Percentiles rank a stretch among this genome's conserved stretches.
phyloP scores from a whole-genome alignment of 2,888 invertebrate species.

The Dicycla oo region DNA sequence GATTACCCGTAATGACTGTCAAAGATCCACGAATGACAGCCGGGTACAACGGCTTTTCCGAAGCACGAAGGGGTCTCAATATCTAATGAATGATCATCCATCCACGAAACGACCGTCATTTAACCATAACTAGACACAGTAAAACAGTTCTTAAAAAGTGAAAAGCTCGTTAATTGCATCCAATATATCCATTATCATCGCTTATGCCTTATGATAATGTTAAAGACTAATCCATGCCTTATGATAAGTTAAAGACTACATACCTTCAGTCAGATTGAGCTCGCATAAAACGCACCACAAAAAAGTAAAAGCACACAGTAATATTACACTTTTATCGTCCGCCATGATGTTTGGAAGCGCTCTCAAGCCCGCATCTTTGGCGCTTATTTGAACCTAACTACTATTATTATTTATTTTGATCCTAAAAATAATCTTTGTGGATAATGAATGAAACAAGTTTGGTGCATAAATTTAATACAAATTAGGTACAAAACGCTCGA shows the following conservation, averaged over 20 bases:
- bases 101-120: background rate
- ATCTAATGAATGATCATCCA: background rate
- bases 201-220: too few species aligned
- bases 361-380: background rate
- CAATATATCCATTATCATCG: too few species aligned
- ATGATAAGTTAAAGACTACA: too few species aligned
- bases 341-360: background rate
- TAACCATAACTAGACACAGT: too few species aligned
- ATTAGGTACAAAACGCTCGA: background rate
- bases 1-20: background rate
- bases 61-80: background rate
- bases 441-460: background rate
- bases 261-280: slow-evolving; percentile 28
- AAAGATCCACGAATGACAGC: background rate
- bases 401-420: background rate
- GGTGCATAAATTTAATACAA: background rate
- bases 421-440: background rate
- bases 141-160: too few species aligned
- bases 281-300: slow-evolving; percentile 16
- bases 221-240: too few species aligned
- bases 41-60: background rate
- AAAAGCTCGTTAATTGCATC: too few species aligned
- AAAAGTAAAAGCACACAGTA: background rate
- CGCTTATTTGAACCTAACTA: background rate
- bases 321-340: background rate